phyloP scores from a whole-genome alignment of 1,140 invertebrate genomes.

The Mizuhopecten yessoensis region DNA sequence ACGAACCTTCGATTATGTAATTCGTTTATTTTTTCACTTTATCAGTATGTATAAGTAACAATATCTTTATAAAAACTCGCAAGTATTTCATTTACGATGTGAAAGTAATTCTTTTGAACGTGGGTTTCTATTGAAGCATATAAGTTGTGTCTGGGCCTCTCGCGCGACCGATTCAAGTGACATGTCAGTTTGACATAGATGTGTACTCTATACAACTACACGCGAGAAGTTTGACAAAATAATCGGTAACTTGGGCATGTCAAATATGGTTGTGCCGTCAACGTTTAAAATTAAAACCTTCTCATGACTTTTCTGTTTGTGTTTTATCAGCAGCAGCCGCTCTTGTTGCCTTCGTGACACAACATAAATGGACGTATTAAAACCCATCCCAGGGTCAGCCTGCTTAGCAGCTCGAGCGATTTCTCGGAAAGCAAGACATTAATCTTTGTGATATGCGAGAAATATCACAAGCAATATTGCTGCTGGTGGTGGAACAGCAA shows the following conservation, averaged over 20 bases:
- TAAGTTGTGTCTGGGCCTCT: not conserved
- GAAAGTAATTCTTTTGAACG: not conserved
- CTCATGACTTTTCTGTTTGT: not conserved
- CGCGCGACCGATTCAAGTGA: not conserved
- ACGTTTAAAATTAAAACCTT: not conserved
- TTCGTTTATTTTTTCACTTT: too few species aligned
- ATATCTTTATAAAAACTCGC: too few species aligned
- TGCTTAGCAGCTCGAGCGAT: not conserved
- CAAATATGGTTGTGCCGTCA: not conserved
- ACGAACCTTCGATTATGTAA: too few species aligned
- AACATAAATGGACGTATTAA: not conserved
- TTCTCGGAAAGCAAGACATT: too few species aligned
- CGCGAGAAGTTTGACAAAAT: not conserved
- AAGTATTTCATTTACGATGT: not conserved
- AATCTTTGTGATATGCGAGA: too few species aligned
- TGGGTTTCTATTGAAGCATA: not conserved
- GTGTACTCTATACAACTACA: not conserved
- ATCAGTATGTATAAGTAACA: too few species aligned
- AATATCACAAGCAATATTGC: too few species aligned
- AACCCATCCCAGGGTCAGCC: not conserved
- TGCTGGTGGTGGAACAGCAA: too few species aligned
- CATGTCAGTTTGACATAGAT: conserved; percentile 13
- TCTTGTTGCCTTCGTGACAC: not conserved
- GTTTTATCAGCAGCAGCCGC: not conserved
- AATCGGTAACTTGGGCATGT: not conserved